Base-by-base conservation (phyloP, 1,140 invertebrate species). In the Zaprionus africanus region DNA sequence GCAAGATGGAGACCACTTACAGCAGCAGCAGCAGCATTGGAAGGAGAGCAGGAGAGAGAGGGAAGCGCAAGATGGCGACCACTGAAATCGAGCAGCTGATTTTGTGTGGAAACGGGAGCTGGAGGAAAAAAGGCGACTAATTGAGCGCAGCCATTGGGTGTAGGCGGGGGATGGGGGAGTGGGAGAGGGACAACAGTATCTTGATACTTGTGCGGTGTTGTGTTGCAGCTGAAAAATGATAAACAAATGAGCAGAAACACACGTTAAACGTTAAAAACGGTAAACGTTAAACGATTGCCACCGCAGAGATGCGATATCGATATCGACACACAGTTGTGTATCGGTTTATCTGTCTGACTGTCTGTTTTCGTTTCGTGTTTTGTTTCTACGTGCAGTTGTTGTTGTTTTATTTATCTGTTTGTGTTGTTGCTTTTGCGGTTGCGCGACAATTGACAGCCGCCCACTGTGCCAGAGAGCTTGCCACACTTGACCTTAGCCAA, bases 271-370 rank as follows among this genome's bases (percentile, higher is more conserved):
- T 61, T 79, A 62, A 67, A 69, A 86, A 62, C 79, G 77, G 64
- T 82, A 80, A 88, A 75, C 80, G 81, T 88, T 87, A 83, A 87
- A 87, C 80, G 83, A 83, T 87, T 79, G 81, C 81, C 74, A 84
- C 80, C 81, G 79, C 71, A 81, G 51, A 57, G 70, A 84, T 76
- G 41, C 53, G 69, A 78, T 78, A 82, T 76, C 64, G 71, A 82
- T 87, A 88, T 51, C 46, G 46, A 24, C 15, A 81, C 78, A 28
- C 41, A 49, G 38, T 62, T 64, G 41, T 53, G 46, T 71, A 86
- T 76, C 76, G 74, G 51, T 73, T 67, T 79, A 78, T 82, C 70
- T 67, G 36, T 49, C 17, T 67, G 36, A 41, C 17, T 49, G 17
- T 49, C 46, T 49, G 17, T 74, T 41, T 43, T 36, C 59, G 11